phyloP scores from a whole-genome alignment of 2,888 invertebrate species.

The Elmis aenea region DNA sequence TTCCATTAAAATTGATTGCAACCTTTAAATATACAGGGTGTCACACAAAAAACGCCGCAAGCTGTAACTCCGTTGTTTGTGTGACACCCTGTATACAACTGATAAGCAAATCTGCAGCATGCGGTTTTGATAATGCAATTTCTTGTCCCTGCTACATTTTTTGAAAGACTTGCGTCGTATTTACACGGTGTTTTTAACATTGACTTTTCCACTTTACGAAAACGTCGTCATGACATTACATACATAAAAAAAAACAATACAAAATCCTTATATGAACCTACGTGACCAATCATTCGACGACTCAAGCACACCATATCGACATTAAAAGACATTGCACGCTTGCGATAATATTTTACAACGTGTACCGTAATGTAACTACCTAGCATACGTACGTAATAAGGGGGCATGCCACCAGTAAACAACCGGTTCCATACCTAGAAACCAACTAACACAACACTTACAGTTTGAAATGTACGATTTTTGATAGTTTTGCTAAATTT shows the following conservation, averaged over 20 bases:
- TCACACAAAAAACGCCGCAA: too few species aligned
- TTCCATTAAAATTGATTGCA: too few species aligned
- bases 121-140: too few species aligned
- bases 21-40: too few species aligned
- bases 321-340: constrained; percentile 30
- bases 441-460: constrained; percentile 16
- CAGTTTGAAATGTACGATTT: constrained; percentile 1
- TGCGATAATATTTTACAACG: constrained; percentile 47
- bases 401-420: neutral
- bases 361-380: constrained; percentile 19
- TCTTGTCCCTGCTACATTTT: too few species aligned
- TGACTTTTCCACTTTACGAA: neutral
- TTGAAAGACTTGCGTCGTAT: too few species aligned
- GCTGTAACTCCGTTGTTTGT: too few species aligned
- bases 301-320: neutral
- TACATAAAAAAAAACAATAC: constrained; percentile 2
- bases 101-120: too few species aligned
- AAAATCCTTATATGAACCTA: constrained; percentile 3
- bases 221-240: neutral
- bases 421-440: constrained; percentile 7
- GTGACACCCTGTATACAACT: too few species aligned
- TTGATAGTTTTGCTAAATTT: constrained; percentile 6
- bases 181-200: too few species aligned
- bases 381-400: too few species aligned
- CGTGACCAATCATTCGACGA: constrained; percentile 1